Conservation (phyloP, 1,140 invertebrate genomes). For the Zophobas morio region DNA sequence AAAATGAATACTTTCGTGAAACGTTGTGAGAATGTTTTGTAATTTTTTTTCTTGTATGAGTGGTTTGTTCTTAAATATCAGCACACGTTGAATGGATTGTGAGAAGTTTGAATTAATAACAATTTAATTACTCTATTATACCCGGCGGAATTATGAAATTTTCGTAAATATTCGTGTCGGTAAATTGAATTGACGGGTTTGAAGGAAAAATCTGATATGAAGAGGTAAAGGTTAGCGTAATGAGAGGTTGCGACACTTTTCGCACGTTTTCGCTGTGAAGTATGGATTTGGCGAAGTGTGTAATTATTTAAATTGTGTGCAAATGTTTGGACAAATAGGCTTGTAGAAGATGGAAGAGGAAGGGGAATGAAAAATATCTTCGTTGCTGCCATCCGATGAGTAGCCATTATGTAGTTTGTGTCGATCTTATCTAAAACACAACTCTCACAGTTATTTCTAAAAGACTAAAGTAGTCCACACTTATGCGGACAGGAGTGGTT, state of each 20-base stretch:
- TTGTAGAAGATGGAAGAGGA: no score
- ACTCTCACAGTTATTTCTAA: no score
- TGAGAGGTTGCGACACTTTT: conserved; percentile 15
- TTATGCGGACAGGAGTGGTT: no score
- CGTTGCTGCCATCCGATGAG: no score
- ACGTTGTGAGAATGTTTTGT: conserved; percentile 26
- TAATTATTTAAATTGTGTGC: no score
- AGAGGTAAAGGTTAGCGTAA: conserved; percentile 12
- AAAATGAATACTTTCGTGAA: conserved; percentile 30
- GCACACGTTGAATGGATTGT: neutral
- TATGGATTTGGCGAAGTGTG: no score
- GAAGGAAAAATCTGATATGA: conserved; percentile 14
- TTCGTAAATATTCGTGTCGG: conserved; percentile 10
- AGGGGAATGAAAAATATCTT: no score
- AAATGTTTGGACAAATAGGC: no score
- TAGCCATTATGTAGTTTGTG: no score
- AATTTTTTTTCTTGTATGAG: conserved; percentile 31
- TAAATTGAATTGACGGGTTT: conserved; percentile 21
- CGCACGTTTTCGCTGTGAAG: conserved; percentile 8
- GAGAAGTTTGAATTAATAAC: conserved; percentile 35
- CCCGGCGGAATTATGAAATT: conserved; percentile 26
- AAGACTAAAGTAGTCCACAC: no score
- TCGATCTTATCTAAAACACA: no score
- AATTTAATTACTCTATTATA: conserved; percentile 39
- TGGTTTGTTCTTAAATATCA: conserved; percentile 11